Evolutionary conservation across 2,888 invertebrate species (phyloP).

Genomic region (Melangyna quadrimaculata): DNA sequence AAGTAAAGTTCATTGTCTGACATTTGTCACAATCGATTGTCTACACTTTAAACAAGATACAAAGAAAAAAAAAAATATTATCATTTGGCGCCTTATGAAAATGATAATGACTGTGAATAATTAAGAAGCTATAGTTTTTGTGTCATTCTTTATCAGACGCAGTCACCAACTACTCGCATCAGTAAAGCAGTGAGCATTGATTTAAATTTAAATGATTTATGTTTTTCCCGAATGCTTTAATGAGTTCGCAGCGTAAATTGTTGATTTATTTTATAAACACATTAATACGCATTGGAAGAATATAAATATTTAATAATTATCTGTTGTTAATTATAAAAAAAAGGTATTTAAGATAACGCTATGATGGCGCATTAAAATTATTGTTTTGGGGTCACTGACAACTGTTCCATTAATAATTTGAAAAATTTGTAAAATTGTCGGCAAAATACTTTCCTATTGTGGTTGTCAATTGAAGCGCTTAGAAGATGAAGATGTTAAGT

Average conservation of each 20-base stretch:
- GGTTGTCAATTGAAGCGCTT: no score
- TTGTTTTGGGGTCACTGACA: slow-evolving; percentile 5
- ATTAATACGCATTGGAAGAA: neutral
- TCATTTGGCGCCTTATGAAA: slow-evolving; percentile 4
- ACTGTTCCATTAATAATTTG: neutral
- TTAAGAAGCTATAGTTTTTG: neutral
- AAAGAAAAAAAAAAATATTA: neutral
- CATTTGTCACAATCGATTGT: neutral
- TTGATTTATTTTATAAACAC: slow-evolving; percentile 1
- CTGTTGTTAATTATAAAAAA: neutral
- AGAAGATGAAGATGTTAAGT: no score
- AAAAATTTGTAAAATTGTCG: no score
- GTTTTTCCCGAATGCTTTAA: slow-evolving; percentile 4
- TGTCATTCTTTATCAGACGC: neutral
- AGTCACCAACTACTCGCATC: no score
- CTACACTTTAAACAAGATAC: neutral
- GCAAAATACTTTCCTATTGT: no score
- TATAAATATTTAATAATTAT: neutral
- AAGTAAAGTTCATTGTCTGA: neutral
- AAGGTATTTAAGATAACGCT: neutral
- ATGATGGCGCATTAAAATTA: neutral
- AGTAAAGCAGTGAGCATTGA: neutral
- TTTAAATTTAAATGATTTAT: neutral
- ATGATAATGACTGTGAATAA: neutral
- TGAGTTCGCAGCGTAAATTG: neutral